Evolutionary conservation across 53 echinoderm and acorn worm species (phyloP).

Genomic region (Patiria pectinifera): DNA sequence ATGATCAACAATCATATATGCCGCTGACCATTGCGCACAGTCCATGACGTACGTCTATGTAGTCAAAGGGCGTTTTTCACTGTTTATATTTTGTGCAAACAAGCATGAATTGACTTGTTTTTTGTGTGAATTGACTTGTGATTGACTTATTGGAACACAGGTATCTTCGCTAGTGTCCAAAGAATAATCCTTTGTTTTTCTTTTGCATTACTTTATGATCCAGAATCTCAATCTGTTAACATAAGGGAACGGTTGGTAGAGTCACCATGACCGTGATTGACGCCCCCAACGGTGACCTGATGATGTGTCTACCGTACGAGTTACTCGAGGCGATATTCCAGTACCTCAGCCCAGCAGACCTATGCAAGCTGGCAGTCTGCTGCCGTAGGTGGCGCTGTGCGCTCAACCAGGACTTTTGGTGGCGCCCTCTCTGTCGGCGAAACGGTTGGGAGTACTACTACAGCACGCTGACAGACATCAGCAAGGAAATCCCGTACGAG

Average conservation of each 20-base stretch:
- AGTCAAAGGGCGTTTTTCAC: no score
- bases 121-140: no score
- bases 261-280: background rate
- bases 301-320: background rate
- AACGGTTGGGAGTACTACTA: conserved; percentile 2
- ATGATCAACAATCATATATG: no score
- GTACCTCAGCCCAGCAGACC: background rate
- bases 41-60: no score
- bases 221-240: background rate
- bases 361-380: background rate
- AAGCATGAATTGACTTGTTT: no score
- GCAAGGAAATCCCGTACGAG: background rate
- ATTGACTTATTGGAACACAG: no score
- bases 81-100: no score
- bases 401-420: background rate
- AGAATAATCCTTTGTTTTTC: background rate
- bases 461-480: background rate
- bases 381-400: background rate
- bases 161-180: no score
- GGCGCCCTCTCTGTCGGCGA: conserved; percentile 1
- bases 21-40: no score
- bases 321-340: conserved; percentile 6
- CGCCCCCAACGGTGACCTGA: background rate
- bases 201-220: background rate
- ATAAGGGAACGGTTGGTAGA: background rate